Conservation (phyloP, 2,113 vertebrate species). For the Nipponia nippon region DNA sequence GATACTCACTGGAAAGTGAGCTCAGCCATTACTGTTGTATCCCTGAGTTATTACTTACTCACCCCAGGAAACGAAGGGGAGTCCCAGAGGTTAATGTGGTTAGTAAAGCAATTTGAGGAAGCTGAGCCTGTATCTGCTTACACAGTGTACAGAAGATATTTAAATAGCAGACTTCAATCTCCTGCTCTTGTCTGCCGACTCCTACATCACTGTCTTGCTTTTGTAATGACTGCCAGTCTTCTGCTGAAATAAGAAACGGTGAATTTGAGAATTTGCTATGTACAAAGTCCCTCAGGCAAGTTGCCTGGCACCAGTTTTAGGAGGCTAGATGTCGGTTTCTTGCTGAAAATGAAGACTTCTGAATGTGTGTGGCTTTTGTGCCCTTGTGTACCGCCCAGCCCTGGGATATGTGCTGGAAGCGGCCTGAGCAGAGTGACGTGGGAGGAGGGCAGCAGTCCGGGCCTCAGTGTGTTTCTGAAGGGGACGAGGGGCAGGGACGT, state of each 20-base stretch:
- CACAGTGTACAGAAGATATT: background rate
- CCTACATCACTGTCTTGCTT: background rate
- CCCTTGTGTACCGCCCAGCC: background rate
- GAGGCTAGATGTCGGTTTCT: background rate
- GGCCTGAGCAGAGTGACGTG: rapidly evolving
- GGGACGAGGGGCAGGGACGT: background rate
- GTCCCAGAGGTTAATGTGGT: constrained; percentile 43
- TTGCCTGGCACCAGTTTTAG: background rate
- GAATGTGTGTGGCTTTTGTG: background rate
- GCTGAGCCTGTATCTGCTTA: constrained; percentile 40
- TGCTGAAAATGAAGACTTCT: background rate
- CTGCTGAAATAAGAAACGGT: background rate
- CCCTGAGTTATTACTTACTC: constrained; percentile 30
- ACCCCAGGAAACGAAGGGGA: constrained; percentile 42
- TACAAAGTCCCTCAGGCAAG: background rate
- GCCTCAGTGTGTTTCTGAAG: background rate
- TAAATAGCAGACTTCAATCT: constrained; percentile 28
- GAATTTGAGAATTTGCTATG: background rate
- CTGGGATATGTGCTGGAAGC: rapidly evolving
- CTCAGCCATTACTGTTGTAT: background rate
- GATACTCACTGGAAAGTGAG: background rate
- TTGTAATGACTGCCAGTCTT: background rate
- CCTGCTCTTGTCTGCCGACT: background rate
- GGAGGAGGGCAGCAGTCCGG: background rate
- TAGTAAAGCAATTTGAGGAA: constrained; percentile 46